These are phyloP conservation scores for Leptinotarsa juncta DNA, from an alignment of 2,888 invertebrate species.

Conservation along the genomic window DNA sequence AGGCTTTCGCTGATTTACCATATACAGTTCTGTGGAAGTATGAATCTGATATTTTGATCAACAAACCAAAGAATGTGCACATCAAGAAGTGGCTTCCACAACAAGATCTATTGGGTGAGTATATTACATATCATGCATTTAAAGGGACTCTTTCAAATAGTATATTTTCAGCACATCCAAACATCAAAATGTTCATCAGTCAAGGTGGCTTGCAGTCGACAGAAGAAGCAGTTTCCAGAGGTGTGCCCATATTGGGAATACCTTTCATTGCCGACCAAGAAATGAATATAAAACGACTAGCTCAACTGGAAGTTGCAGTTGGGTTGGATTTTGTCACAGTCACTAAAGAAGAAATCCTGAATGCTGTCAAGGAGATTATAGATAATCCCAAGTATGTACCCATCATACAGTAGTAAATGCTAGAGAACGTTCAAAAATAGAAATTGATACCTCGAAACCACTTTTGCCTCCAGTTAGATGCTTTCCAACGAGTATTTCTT, in stretches of 20 bases:
- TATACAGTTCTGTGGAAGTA: conserved; percentile 66
- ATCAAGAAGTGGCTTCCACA: conserved; percentile 67
- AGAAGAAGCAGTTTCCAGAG: conserved; percentile 55
- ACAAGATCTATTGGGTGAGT: conserved; percentile 64
- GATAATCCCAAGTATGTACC: conserved; percentile 51
- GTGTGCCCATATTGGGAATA: conserved; percentile 55
- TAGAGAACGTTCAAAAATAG: too few species aligned
- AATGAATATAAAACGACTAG: conserved; percentile 52
- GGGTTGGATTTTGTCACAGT: conserved; percentile 51
- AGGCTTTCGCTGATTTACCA: conserved; percentile 62
- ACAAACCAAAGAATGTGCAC: conserved; percentile 62
- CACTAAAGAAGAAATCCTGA: conserved; percentile 51
- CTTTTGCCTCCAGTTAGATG: too few species aligned
- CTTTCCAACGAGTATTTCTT: too few species aligned
- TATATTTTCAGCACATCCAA: conserved; percentile 53
- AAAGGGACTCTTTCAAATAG: background rate
- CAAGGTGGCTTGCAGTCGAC: conserved; percentile 57
- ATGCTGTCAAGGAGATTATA: conserved; percentile 51
- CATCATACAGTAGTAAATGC: too few species aligned
- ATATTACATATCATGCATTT: background rate
- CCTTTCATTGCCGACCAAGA: conserved; percentile 58
- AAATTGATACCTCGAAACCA: too few species aligned
- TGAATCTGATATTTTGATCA: conserved; percentile 60
- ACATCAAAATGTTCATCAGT: conserved; percentile 55
- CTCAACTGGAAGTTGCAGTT: conserved; percentile 48